phyloP scores from a whole-genome alignment of 2,113 vertebrate species.

The Pelodiscus sinensis region DNA sequence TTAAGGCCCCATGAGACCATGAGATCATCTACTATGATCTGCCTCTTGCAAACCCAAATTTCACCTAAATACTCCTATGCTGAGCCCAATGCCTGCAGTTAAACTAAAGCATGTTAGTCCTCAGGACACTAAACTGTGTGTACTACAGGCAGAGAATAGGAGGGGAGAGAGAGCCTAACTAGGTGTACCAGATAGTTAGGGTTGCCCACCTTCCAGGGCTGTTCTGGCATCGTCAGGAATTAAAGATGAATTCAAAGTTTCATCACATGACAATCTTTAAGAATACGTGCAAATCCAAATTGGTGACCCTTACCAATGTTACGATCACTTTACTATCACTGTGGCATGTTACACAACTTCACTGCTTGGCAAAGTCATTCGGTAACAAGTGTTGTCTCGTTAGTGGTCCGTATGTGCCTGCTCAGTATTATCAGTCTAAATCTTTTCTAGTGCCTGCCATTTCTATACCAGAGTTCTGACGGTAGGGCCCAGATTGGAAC shows the following conservation, averaged over 20 bases:
- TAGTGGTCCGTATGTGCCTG: not conserved
- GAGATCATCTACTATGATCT: not conserved
- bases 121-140: not conserved
- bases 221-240: too few relatives aligned
- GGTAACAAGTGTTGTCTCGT: not conserved
- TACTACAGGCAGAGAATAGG: not conserved
- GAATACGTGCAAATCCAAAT: too few relatives aligned
- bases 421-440: not conserved
- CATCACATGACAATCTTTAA: too few relatives aligned
- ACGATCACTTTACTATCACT: not conserved
- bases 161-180: not conserved
- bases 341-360: not conserved
- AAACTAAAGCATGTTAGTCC: not conserved
- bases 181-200: not conserved
- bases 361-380: not conserved
- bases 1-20: too few relatives aligned
- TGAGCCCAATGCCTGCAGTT: not conserved
- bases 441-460: not conserved
- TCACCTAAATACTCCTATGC: not conserved
- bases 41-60: not conserved
- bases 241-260: too few relatives aligned
- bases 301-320: not conserved
- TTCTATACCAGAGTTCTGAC: not conserved
- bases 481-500: rapidly evolving
- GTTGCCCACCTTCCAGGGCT: too few relatives aligned